Percentiles rank a stretch among this genome's conserved stretches.
Evolutionary conservation across 1,140 invertebrate species (phyloP).

Genomic region (Procambarus virginalis): DNA sequence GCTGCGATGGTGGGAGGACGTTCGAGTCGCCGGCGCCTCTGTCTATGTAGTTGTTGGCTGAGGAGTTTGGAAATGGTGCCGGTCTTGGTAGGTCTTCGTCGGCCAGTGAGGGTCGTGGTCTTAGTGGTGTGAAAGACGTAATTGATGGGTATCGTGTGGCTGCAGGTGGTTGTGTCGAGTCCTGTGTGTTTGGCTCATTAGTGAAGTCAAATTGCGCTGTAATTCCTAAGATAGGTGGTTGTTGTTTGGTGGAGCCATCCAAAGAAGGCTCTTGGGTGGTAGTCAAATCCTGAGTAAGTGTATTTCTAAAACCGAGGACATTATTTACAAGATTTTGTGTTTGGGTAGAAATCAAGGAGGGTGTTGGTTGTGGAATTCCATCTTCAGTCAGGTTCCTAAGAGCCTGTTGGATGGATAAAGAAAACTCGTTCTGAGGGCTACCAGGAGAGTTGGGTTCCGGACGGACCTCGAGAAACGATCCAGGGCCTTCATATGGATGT

Average conservation of each 20-base stretch:
- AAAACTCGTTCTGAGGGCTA: not conserved
- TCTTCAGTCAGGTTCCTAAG: not conserved
- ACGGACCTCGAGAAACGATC: conserved; percentile 1
- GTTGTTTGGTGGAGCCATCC: not conserved
- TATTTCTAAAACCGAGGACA: not conserved
- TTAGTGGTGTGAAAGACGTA: not conserved
- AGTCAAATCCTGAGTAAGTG: conserved; percentile 12
- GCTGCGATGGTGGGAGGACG: conserved; percentile 32
- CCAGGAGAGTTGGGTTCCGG: not conserved
- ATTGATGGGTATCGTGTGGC: not conserved
- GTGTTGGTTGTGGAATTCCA: not conserved
- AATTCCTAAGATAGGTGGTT: too few relatives aligned
- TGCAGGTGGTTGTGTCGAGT: not conserved
- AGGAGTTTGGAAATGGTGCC: not conserved
- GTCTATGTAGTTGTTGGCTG: not conserved
- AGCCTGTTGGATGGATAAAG: not conserved
- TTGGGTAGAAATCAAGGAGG: not conserved
- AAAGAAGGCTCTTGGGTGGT: not conserved
- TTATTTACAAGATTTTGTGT: too few relatives aligned
- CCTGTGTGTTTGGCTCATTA: not conserved
- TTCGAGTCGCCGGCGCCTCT: not conserved
- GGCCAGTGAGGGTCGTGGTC: not conserved
- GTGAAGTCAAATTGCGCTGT: not conserved
- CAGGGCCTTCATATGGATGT: conserved; percentile 17
- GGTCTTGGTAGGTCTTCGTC: not conserved